Base-by-base conservation (phyloP, 64 coral and sea anemone species). In the Stichodactyla mertensii region DNA sequence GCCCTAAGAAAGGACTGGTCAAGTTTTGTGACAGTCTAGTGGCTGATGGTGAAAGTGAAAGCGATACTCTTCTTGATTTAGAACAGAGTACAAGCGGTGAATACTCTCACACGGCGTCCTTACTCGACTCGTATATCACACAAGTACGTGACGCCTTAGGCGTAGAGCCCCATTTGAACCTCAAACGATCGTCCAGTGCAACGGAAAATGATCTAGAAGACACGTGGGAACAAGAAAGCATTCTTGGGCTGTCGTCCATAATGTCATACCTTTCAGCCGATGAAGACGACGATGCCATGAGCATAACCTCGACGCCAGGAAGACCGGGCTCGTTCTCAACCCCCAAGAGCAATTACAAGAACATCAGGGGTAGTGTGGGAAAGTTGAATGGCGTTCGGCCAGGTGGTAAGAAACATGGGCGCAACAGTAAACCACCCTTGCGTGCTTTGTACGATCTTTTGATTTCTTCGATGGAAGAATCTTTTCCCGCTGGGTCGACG, bases 391-490 rank as follows among this genome's bases (percentile, higher is more conserved):
- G 97, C 80, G 93, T 99, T 16, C 82, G 97, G 59, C 58, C 81
- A 6, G 88, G 61, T 13, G 87, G 57, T 52, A 91, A 89, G 28
- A 89, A 92, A 55, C 74, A 69, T 15, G 86, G 80, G 5, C 78
- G 89, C 23, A 52, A 86, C 54, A 87, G 85, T 27, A 97, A 97
- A 86, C 94, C 93, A 56, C 93, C 97, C 16, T 87, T 95, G 16
- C 88, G 91, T 14, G 97, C 91, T 36, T 86, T 99, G 28, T 99
- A 99, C 64, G 97, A 99, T 18, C 56, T 94, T 26, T 87, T 99
- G 51, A 99, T 99, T 24, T 90, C 93, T n/a, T 93, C 97, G 1
- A 92, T 99, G 88, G 97, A 99, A 64, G 97, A 95, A 55, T 56
- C 85, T 4, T 52, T 99, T 16, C 91, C 97, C 16, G 56, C 82